These are phyloP conservation scores for Hesperophylax magnus DNA, from an alignment of 1,140 invertebrate genomes.

Conservation along the genomic window DNA sequence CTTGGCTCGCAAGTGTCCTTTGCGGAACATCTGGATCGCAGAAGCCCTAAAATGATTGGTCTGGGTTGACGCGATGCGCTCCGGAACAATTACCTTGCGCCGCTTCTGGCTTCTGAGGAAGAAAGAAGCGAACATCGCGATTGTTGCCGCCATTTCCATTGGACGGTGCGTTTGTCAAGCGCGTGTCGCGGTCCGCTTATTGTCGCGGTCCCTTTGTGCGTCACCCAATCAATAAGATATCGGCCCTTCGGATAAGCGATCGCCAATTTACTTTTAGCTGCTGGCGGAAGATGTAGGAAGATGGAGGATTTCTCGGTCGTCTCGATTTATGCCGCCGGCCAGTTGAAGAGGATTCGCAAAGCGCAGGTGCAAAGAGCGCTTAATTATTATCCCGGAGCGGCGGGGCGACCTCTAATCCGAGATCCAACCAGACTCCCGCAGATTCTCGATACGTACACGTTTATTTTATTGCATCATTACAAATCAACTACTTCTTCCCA, in stretches of 20 bases:
- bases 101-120: background rate
- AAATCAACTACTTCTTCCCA: background rate
- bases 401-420: slow-evolving; percentile 1
- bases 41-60: slow-evolving; percentile 8
- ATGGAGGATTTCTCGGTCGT: slow-evolving; percentile 30
- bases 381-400: slow-evolving; percentile 40
- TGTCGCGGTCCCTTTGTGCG: slow-evolving; percentile 52
- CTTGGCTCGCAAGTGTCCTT: too few relatives aligned
- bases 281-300: slow-evolving; percentile 45
- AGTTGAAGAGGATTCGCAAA: slow-evolving; percentile 13
- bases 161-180: slow-evolving; percentile 48
- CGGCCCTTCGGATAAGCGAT: slow-evolving; percentile 52
- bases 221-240: slow-evolving; percentile 57
- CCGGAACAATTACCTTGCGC: slow-evolving; percentile 35
- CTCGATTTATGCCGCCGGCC: slow-evolving; percentile 42
- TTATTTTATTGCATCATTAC: background rate
- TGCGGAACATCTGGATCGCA: background rate
- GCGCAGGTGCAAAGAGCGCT: slow-evolving; percentile 41
- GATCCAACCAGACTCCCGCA: background rate
- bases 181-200: slow-evolving; percentile 44
- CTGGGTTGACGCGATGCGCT: background rate
- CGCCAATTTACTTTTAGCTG: slow-evolving; percentile 52
- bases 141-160: slow-evolving; percentile 36
- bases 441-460: background rate
- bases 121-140: slow-evolving; percentile 13